Conservation (phyloP, 2,113 vertebrate genomes). For the Elaphurus davidianus region DNA sequence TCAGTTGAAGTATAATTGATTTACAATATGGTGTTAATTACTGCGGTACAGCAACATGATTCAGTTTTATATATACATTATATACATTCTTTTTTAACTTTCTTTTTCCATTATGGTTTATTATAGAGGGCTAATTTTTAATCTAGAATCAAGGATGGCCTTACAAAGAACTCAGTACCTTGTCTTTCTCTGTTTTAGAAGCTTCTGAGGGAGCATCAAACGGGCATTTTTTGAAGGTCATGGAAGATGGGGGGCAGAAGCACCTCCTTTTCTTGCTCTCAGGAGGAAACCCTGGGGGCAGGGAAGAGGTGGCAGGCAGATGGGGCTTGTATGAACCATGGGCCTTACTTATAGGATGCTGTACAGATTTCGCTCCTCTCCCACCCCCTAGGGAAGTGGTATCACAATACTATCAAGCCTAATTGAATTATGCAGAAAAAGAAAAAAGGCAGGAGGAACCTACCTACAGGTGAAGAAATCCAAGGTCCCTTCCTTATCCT, state of each 20-base stretch:
- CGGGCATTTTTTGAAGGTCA: not conserved
- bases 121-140: not conserved
- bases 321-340: fast-evolving
- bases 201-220: not conserved
- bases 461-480: not conserved
- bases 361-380: too few species aligned
- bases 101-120: not conserved
- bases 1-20: not conserved
- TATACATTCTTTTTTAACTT: not conserved
- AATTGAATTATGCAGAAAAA: not conserved
- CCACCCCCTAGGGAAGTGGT: not conserved
- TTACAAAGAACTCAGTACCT: not conserved
- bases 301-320: not conserved
- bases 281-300: not conserved
- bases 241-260: fast-evolving
- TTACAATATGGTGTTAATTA: not conserved
- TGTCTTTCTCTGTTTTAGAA: not conserved
- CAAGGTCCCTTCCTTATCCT: not conserved
- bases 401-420: not conserved
- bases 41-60: not conserved
- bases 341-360: not conserved
- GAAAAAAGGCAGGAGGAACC: not conserved
- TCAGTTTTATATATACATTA: not conserved
- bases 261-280: not conserved
- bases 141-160: not conserved